phyloP scores from a whole-genome alignment of 92 coral and sea anemone genomes.

The Paragorgia papillata region DNA sequence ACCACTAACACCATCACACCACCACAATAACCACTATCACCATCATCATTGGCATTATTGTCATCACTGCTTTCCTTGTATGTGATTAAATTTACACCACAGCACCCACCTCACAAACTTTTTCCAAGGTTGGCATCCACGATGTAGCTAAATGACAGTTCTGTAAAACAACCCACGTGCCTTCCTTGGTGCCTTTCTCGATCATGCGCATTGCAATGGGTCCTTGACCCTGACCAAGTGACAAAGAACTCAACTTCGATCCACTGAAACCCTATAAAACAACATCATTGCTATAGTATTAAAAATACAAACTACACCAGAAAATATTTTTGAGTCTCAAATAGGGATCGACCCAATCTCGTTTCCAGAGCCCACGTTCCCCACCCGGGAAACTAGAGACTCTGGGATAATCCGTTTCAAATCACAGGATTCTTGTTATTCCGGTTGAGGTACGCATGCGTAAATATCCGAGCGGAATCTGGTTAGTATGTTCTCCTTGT shows the following conservation, averaged over 20 bases:
- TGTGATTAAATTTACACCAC: too few species aligned
- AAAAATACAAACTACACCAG: too few species aligned
- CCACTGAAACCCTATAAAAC: constrained; percentile 90
- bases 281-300: not conserved
- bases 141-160: constrained; percentile 98
- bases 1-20: not conserved
- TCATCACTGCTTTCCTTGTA: not conserved
- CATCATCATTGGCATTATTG: not conserved
- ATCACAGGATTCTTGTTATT: too few species aligned
- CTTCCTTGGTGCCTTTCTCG: constrained; percentile 95
- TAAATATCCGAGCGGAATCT: too few species aligned
- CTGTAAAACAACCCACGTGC: constrained; percentile 99
- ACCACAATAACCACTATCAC: not conserved
- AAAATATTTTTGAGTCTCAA: too few species aligned
- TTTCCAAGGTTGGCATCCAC: constrained; percentile 99
- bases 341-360: too few species aligned
- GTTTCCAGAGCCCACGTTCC: too few species aligned
- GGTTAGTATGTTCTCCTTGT: too few species aligned
- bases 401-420: too few species aligned
- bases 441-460: too few species aligned
- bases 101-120: constrained; percentile 83
- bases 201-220: constrained; percentile 99
- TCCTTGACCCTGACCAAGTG: constrained; percentile 99
- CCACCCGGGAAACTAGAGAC: too few species aligned
- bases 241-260: constrained; percentile 93